Evolutionary conservation across 2,888 invertebrate species (phyloP).

Genomic region (Agonum fuliginosum): DNA sequence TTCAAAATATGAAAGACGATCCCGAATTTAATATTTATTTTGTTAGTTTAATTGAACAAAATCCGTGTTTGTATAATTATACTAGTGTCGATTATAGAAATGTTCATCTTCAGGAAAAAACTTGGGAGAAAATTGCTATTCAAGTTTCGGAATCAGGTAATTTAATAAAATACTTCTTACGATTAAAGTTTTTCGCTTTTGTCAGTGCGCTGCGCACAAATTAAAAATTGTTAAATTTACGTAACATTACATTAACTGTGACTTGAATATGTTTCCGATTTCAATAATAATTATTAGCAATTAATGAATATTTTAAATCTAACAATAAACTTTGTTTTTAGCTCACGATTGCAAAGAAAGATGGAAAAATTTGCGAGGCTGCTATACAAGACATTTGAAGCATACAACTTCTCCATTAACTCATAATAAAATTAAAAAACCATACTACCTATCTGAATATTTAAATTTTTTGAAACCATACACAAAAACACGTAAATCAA

Average conservation of each 20-base stretch:
- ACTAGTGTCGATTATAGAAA: constrained; percentile 41
- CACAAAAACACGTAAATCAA: constrained; percentile 65
- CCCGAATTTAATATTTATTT: constrained; percentile 42
- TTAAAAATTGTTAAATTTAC: too few relatives aligned
- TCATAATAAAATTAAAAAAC: constrained; percentile 67
- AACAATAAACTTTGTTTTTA: constrained; percentile 24
- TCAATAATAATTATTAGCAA: too few relatives aligned
- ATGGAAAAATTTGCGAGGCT: constrained; percentile 72
- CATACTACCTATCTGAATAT: constrained; percentile 72
- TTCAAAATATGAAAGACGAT: constrained; percentile 41
- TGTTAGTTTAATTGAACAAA: constrained; percentile 32
- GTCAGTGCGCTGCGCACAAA: too few relatives aligned
- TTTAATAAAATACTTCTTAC: neutral
- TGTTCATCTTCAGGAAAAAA: constrained; percentile 16
- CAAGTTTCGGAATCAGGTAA: constrained; percentile 36
- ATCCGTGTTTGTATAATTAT: constrained; percentile 36
- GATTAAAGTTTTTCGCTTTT: too few relatives aligned
- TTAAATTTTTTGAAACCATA: constrained; percentile 72
- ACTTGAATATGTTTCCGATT: too few relatives aligned
- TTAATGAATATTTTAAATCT: neutral
- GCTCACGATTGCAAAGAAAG: constrained; percentile 68
- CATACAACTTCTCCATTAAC: constrained; percentile 67
- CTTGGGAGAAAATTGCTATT: constrained; percentile 18
- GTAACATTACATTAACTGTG: too few relatives aligned
- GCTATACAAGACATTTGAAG: constrained; percentile 67